phyloP scores from a whole-genome alignment of 2,797 vertebrate species.

The Natrix natrix region DNA sequence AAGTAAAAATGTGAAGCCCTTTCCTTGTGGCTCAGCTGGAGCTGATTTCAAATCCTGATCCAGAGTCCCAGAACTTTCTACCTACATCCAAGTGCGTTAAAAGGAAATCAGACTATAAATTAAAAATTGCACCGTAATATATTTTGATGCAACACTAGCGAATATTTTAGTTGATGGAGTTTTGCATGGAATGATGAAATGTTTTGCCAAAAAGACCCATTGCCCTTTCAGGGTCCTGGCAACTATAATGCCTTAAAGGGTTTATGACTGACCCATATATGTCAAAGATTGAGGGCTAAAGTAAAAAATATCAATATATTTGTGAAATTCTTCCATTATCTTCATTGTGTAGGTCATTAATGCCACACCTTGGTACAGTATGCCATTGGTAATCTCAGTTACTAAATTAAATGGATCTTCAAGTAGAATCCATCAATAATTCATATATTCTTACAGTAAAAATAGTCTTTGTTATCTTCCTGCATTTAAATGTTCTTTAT shows the following conservation, averaged over 20 bases:
- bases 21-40: not conserved
- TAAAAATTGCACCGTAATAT: constrained; percentile 60
- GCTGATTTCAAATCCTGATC: not conserved
- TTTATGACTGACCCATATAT: not conserved
- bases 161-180: constrained; percentile 53
- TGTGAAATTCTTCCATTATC: not conserved
- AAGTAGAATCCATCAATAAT: not conserved
- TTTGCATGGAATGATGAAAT: constrained; percentile 48
- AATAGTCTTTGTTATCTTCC: constrained; percentile 26
- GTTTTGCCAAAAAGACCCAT: constrained; percentile 47
- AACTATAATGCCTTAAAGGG: not conserved
- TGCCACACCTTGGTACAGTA: not conserved
- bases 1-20: not conserved
- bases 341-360: not conserved
- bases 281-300: not conserved
- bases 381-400: not conserved
- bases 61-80: not conserved
- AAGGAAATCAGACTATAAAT: constrained; percentile 36
- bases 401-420: not conserved
- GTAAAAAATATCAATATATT: not conserved
- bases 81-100: not conserved
- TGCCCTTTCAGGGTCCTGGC: constrained; percentile 25
- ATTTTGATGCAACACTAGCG: constrained; percentile 52
- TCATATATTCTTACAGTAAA: not conserved
- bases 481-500: constrained; percentile 8